Evolutionary conservation across 2,797 vertebrate species (phyloP).

Genomic region (Sparus aurata): DNA sequence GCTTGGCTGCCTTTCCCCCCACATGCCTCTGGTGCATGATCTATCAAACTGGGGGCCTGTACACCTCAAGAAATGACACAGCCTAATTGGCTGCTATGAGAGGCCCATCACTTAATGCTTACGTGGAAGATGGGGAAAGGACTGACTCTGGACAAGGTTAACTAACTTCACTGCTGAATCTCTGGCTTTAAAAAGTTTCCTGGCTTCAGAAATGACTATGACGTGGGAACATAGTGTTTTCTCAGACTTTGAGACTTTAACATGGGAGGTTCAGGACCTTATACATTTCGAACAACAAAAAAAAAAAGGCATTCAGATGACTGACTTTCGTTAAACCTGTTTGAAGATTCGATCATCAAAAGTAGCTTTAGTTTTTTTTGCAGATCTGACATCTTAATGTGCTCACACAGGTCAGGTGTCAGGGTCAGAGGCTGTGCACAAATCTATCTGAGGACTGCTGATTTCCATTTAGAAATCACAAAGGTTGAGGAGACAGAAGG

Average conservation of each 20-base stretch:
- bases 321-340: slow-evolving; percentile 17
- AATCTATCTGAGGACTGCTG: slow-evolving; percentile 50
- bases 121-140: slow-evolving; percentile 50
- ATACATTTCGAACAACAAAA: neutral
- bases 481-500: slow-evolving; percentile 42
- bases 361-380: slow-evolving; percentile 2
- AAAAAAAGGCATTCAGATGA: slow-evolving; percentile 1
- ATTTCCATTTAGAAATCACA: slow-evolving; percentile 61
- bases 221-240: neutral
- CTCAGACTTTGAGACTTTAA: neutral
- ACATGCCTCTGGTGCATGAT: slow-evolving; percentile 72
- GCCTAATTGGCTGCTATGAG: slow-evolving; percentile 85
- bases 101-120: slow-evolving; percentile 77
- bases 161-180: slow-evolving; percentile 71
- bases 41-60: slow-evolving; percentile 73
- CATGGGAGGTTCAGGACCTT: neutral
- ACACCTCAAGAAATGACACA: slow-evolving; percentile 76
- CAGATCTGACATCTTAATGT: slow-evolving; percentile 40
- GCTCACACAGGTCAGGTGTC: slow-evolving; percentile 40
- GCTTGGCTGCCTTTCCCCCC: slow-evolving; percentile 74
- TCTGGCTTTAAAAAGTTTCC: slow-evolving; percentile 59
- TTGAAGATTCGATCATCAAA: slow-evolving; percentile 20
- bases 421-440: slow-evolving; percentile 37
- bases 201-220: slow-evolving; percentile 1
- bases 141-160: slow-evolving; percentile 81